Percentiles rank a stretch among this genome's conserved stretches.
Conservation (phyloP, 2,888 invertebrate genomes). For the Chromoteleia sp. region DNA sequence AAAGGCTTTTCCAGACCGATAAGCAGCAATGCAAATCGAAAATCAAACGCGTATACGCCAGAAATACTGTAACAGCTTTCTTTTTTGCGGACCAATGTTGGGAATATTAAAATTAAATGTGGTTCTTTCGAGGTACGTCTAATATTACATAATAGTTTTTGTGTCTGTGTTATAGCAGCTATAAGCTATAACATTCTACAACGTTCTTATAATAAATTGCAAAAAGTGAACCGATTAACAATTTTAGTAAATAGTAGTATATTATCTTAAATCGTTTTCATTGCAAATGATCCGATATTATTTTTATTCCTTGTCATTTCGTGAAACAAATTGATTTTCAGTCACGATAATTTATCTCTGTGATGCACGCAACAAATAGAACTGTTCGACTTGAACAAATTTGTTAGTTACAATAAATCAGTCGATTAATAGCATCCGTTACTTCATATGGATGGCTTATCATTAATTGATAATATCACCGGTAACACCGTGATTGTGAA, state of each 20-base stretch:
- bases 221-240: slow-evolving; percentile 13
- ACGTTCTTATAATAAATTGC: neutral
- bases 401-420: slow-evolving; percentile 62
- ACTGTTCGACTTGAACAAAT: slow-evolving; percentile 49
- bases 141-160: slow-evolving; percentile 20
- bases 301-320: slow-evolving; percentile 43
- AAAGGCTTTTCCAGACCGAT: slow-evolving; percentile 80
- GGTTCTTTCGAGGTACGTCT: neutral
- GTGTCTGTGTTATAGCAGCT: neutral
- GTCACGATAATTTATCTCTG: slow-evolving; percentile 62
- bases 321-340: slow-evolving; percentile 61
- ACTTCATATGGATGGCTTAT: too few species aligned
- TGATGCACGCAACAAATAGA: slow-evolving; percentile 61
- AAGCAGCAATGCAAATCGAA: slow-evolving; percentile 81
- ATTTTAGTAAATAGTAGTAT: slow-evolving; percentile 22
- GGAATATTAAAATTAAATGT: slow-evolving; percentile 61
- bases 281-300: slow-evolving; percentile 38
- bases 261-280: slow-evolving; percentile 34
- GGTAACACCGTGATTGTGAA: too few species aligned
- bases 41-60: slow-evolving; percentile 79
- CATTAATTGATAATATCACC: too few species aligned
- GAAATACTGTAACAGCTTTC: slow-evolving; percentile 40
- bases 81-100: slow-evolving; percentile 32
- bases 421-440: slow-evolving; percentile 50
- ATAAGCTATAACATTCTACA: neutral